A percentile compares a stretch with the other conserved stretches of the same genome.
Evolutionary conservation across 2,888 invertebrate species (phyloP).

Genomic region (Eilema caniola): DNA sequence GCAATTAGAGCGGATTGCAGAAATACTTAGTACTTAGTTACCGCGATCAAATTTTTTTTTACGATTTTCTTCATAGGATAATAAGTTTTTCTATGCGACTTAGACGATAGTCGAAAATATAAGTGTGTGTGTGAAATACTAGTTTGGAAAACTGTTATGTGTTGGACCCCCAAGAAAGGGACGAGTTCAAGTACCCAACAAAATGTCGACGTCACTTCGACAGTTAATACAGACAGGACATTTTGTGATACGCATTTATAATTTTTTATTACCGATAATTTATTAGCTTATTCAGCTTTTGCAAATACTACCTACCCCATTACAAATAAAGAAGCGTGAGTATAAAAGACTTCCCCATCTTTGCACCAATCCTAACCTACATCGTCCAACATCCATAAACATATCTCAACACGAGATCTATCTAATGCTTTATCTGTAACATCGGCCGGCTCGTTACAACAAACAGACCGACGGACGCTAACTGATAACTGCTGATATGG

Average conservation of each 20-base stretch:
- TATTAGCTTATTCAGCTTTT: not conserved
- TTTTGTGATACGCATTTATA: too few species aligned
- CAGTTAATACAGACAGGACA: too few species aligned
- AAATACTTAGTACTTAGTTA: not conserved
- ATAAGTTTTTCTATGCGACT: not conserved
- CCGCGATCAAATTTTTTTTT: not conserved
- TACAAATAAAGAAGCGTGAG: not conserved
- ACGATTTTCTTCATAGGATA: not conserved
- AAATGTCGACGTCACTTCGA: too few species aligned
- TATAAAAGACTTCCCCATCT: not conserved
- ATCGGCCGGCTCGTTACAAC: slow-evolving; percentile 7
- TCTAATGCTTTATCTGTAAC: slow-evolving; percentile 15
- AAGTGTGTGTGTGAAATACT: too few species aligned
- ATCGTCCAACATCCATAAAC: not conserved
- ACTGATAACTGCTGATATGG: slow-evolving; percentile 16
- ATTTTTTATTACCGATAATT: too few species aligned
- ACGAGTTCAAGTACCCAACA: too few species aligned
- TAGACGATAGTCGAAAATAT: too few species aligned
- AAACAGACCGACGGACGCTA: slow-evolving; percentile 11
- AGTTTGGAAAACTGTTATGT: too few species aligned
- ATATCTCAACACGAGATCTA: slow-evolving; percentile 7
- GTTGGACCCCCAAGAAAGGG: too few species aligned
- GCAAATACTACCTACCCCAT: not conserved
- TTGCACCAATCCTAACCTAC: not conserved
- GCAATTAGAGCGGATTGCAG: not conserved